These are phyloP conservation scores for Fulmarus glacialis DNA, from an alignment of 2,113 vertebrate genomes.

Conservation along the genomic window DNA sequence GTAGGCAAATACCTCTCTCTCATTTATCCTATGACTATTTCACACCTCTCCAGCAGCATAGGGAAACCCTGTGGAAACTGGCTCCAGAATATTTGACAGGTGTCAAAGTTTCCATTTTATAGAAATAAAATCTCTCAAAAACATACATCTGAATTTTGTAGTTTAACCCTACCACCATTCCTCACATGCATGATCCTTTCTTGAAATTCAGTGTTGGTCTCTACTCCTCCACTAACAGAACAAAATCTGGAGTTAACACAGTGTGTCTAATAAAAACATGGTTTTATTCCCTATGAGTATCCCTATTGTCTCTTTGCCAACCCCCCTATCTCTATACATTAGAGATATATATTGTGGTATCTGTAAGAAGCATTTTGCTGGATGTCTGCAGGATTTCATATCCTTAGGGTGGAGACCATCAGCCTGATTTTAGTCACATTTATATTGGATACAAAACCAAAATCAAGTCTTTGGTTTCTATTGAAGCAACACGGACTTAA, in stretches of 20 bases:
- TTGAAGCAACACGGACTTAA: not conserved
- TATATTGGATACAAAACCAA: not conserved
- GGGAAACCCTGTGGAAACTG: not conserved
- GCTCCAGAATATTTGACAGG: not conserved
- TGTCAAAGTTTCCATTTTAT: not conserved
- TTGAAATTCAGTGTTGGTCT: not conserved
- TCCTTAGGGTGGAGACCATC: not conserved
- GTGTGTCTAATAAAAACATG: not conserved
- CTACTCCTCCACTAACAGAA: not conserved
- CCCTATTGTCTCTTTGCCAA: not conserved
- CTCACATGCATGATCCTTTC: not conserved
- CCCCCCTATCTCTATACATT: not conserved
- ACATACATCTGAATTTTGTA: not conserved
- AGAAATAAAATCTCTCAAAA: not conserved
- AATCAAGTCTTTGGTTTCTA: not conserved
- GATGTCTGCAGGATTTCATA: not conserved
- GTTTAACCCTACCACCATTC: not conserved
- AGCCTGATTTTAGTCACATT: not conserved
- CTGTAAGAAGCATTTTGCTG: not conserved
- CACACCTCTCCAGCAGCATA: not conserved
- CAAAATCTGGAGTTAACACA: not conserved
- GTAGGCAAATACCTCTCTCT: not conserved
- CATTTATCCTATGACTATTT: not conserved
- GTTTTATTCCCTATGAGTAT: not conserved
- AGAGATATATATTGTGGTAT: not conserved